Evolutionary conservation across 2,113 vertebrate genomes (phyloP).

Genomic region (Passer domesticus): DNA sequence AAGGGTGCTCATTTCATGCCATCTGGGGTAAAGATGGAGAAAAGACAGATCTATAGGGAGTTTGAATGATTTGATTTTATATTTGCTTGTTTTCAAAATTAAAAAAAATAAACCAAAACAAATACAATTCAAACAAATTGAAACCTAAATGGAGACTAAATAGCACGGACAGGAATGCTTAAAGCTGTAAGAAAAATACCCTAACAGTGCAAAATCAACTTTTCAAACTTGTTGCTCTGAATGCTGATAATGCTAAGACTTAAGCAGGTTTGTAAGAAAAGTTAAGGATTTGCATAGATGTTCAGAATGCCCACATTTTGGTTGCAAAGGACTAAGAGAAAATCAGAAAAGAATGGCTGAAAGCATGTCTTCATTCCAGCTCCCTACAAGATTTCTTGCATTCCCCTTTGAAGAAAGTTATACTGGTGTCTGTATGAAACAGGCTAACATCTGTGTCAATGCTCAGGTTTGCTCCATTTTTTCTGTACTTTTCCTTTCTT

Average conservation of each 20-base stretch:
- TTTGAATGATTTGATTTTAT: neutral
- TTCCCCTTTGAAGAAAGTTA: neutral
- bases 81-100: neutral
- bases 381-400: neutral
- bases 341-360: neutral
- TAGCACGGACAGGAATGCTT: neutral
- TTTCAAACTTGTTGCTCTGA: neutral
- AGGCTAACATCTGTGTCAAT: neutral
- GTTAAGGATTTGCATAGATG: neutral
- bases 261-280: neutral
- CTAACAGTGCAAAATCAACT: neutral
- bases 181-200: neutral
- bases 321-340: neutral
- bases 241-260: neutral
- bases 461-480: neutral
- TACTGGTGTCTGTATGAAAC: neutral
- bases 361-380: neutral
- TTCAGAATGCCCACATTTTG: neutral
- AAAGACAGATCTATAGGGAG: neutral
- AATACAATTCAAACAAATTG: neutral
- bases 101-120: neutral
- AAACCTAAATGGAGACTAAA: neutral
- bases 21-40: neutral
- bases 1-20: neutral
- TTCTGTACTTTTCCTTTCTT: neutral